Conservation (phyloP, 2,888 invertebrate genomes). For the Temnothorax rugatulus region DNA sequence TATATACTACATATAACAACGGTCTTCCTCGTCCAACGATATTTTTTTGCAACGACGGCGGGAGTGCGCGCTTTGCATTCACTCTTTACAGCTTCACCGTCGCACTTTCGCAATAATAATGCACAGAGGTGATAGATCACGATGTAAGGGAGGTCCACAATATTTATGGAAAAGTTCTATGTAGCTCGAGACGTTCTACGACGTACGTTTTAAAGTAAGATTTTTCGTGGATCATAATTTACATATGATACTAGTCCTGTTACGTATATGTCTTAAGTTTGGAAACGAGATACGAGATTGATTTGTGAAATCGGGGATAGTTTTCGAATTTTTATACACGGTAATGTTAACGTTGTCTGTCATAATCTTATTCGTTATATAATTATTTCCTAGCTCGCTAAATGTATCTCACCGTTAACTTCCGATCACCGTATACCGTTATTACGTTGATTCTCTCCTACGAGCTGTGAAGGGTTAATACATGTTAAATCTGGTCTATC, state of each 20-base stretch:
- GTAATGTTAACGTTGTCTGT: slow-evolving; percentile 15
- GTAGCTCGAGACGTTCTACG: not conserved
- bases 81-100: slow-evolving; percentile 47
- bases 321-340: slow-evolving; percentile 18
- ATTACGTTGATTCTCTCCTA: slow-evolving; percentile 41
- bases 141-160: slow-evolving; percentile 25
- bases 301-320: slow-evolving; percentile 1
- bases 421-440: slow-evolving; percentile 34
- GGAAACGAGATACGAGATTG: slow-evolving; percentile 31
- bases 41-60: slow-evolving; percentile 54
- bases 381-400: slow-evolving; percentile 24
- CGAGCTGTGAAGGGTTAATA: slow-evolving; percentile 51
- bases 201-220: slow-evolving; percentile 17
- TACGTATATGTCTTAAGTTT: slow-evolving; percentile 33
- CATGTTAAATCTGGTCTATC: slow-evolving; percentile 44
- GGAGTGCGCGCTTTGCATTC: slow-evolving; percentile 33
- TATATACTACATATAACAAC: slow-evolving; percentile 37
- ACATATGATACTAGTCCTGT: slow-evolving; percentile 45
- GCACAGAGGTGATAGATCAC: slow-evolving; percentile 29
- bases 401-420: slow-evolving; percentile 39
- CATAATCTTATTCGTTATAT: not conserved
- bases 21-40: slow-evolving; percentile 58
- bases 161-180: slow-evolving; percentile 29
- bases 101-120: slow-evolving; percentile 27
- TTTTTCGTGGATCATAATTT: slow-evolving; percentile 32